Evolutionary conservation across 2,797 vertebrate genomes (phyloP).

Genomic region (Argya squamiceps): DNA sequence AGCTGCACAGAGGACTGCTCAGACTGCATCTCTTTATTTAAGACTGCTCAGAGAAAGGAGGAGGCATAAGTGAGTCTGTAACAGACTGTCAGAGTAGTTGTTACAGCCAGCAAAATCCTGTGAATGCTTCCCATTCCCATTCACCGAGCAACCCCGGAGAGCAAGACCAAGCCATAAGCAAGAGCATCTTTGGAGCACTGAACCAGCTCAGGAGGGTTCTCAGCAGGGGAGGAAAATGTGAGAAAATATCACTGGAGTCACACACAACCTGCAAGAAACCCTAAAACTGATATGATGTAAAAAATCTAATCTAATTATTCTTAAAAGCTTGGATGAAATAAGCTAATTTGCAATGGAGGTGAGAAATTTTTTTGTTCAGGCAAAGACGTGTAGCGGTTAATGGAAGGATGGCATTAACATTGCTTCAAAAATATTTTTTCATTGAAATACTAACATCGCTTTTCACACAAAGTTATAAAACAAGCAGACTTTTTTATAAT

Average conservation of each 20-base stretch:
- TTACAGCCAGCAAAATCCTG: background rate
- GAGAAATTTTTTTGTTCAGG: background rate
- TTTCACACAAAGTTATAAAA: background rate
- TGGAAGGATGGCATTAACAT: background rate
- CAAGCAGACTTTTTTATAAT: background rate
- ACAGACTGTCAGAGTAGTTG: slow-evolving; percentile 5
- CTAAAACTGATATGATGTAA: background rate
- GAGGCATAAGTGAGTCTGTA: background rate
- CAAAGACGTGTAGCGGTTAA: background rate
- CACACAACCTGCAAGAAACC: background rate
- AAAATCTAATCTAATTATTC: background rate
- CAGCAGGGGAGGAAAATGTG: background rate
- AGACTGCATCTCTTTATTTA: slow-evolving; percentile 1
- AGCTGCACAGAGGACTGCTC: background rate
- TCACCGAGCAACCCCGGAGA: background rate
- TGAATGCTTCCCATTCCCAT: background rate
- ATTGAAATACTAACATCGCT: background rate
- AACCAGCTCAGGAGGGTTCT: background rate
- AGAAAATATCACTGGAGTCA: background rate
- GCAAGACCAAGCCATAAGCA: background rate
- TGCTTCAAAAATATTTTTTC: background rate
- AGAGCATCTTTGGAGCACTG: background rate
- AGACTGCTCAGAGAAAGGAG: background rate
- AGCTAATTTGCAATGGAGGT: background rate
- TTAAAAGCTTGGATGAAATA: background rate